Conservation (phyloP, 2,113 vertebrate genomes). For the Hiodon alosoides region DNA sequence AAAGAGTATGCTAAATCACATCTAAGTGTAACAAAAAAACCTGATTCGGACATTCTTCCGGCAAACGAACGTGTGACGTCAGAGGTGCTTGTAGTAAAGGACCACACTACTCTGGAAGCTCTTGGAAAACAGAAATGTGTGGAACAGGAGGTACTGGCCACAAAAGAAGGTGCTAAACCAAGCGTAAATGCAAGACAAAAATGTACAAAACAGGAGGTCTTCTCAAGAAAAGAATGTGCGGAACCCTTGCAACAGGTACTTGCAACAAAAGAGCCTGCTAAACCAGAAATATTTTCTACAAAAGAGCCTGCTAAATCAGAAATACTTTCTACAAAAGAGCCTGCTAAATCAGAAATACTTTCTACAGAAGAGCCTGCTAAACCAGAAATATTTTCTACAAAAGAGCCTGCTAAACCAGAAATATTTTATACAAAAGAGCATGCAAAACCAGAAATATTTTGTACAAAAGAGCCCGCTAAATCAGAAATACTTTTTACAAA, state of each 20-base stretch:
- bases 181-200: background rate
- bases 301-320: conserved; percentile 1
- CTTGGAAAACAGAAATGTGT: background rate
- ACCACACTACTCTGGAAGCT: background rate
- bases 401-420: background rate
- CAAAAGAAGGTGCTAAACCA: background rate
- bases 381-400: background rate
- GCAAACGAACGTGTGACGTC: background rate
- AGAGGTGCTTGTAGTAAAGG: background rate
- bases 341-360: background rate
- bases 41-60: background rate
- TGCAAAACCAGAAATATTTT: background rate
- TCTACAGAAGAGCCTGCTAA: background rate
- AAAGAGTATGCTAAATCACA: background rate
- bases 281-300: background rate
- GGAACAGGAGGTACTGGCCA: background rate
- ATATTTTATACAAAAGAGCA: background rate
- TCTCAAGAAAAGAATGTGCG: background rate
- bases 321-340: background rate
- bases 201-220: background rate
- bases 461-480: background rate
- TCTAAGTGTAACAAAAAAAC: conserved; percentile 1
- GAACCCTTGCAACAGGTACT: too few species aligned
- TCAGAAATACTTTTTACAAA: background rate
- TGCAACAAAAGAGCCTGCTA: too few species aligned